Percentiles rank a stretch among this genome's conserved stretches.
phyloP scores from a whole-genome alignment of 2,113 vertebrate genomes.

The Clarias magur region DNA sequence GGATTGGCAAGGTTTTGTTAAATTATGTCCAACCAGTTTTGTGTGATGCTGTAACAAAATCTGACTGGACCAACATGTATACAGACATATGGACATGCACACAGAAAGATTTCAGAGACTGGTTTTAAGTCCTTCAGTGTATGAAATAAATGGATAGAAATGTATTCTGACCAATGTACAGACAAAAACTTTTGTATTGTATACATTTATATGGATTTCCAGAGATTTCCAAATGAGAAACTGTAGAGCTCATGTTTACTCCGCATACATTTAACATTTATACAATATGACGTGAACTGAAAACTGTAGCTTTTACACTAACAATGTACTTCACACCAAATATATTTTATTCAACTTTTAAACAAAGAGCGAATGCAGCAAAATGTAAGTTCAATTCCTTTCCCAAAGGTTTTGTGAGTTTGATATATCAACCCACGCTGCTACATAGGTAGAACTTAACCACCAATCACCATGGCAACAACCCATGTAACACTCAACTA shows the following conservation, averaged over 20 bases:
- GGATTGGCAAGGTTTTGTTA: too few species aligned
- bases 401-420: not conserved
- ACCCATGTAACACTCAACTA: not conserved
- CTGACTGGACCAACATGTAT: too few species aligned
- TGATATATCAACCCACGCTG: not conserved
- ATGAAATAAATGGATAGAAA: too few species aligned
- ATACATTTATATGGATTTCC: not conserved
- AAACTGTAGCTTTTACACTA: not conserved
- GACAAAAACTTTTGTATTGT: too few species aligned
- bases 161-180: too few species aligned
- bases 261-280: not conserved
- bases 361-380: not conserved
- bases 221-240: not conserved
- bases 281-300: not conserved
- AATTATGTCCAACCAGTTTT: too few species aligned
- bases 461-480: not conserved
- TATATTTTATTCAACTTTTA: not conserved
- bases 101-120: too few species aligned
- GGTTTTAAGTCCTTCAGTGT: too few species aligned
- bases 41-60: too few species aligned
- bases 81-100: too few species aligned
- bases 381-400: not conserved
- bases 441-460: not conserved
- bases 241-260: not conserved
- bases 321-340: not conserved